A percentile compares a stretch with the other conserved stretches of the same genome.
Conservation (phyloP, 2,797 vertebrate species). For the Danio aesculapii region DNA sequence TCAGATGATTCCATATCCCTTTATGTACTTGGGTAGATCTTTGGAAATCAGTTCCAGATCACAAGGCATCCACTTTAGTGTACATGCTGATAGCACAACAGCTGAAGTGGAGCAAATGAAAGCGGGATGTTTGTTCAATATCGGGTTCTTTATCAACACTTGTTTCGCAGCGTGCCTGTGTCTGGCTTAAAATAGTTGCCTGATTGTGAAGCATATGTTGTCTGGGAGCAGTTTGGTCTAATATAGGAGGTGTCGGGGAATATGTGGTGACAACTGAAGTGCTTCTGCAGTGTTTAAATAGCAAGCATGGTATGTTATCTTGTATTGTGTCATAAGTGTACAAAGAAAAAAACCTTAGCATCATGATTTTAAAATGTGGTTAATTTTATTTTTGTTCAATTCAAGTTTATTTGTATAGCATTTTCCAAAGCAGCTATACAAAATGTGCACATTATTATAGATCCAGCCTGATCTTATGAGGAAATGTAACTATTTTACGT, state of each 20-base stretch:
- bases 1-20: neutral
- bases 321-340: neutral
- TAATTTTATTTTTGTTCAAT: too few relatives aligned
- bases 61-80: slow-evolving; percentile 3
- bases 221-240: neutral
- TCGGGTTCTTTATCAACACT: neutral
- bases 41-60: slow-evolving; percentile 14
- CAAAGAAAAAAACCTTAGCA: neutral
- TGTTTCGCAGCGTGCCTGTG: neutral
- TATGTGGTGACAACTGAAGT: neutral
- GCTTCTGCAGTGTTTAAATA: neutral
- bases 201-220: slow-evolving; percentile 16
- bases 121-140: neutral
- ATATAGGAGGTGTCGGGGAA: slow-evolving; percentile 18
- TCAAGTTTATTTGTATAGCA: too few relatives aligned
- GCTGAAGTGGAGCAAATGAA: slow-evolving; percentile 1
- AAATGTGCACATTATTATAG: too few relatives aligned
- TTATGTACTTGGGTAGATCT: neutral
- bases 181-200: slow-evolving; percentile 17
- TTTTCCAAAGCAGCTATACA: too few relatives aligned
- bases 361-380: neutral
- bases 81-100: slow-evolving; percentile 17
- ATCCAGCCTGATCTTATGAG: too few relatives aligned
- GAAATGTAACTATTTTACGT: too few relatives aligned
- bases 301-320: neutral